Evolutionary conservation across 2,113 vertebrate species (phyloP).

Genomic region (Kobus ellipsiprymnus): DNA sequence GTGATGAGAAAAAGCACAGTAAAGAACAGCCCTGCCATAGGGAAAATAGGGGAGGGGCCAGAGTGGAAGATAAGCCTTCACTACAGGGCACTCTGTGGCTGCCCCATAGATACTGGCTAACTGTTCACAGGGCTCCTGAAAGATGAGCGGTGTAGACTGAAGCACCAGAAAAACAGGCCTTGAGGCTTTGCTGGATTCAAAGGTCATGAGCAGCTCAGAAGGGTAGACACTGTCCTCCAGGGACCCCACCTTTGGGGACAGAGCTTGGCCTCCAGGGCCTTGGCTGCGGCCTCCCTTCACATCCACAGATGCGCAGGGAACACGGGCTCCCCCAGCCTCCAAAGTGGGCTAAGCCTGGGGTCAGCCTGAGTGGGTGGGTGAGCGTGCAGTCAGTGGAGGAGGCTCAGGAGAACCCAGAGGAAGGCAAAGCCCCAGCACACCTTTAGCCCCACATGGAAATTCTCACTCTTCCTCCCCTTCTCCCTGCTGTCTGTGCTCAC

Average conservation of each 20-base stretch:
- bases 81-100: not conserved
- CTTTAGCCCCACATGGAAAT: not conserved
- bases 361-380: not conserved
- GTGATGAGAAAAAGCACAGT: conserved; percentile 32
- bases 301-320: not conserved
- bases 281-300: not conserved
- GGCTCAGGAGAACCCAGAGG: not conserved
- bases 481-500: conserved; percentile 74
- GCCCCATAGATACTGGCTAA: not conserved
- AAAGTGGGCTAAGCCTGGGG: not conserved
- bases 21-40: accelerated
- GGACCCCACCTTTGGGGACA: not conserved
- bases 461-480: not conserved
- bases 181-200: not conserved
- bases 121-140: not conserved
- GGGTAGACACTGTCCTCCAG: not conserved
- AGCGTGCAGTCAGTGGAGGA: not conserved
- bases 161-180: not conserved
- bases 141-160: accelerated
- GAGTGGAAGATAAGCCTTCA: not conserved
- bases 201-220: not conserved
- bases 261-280: not conserved
- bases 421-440: not conserved
- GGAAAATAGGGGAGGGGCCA: accelerated
- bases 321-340: not conserved